Base-by-base conservation (phyloP, 1,140 invertebrate species). In the Steinernema khuongi region DNA sequence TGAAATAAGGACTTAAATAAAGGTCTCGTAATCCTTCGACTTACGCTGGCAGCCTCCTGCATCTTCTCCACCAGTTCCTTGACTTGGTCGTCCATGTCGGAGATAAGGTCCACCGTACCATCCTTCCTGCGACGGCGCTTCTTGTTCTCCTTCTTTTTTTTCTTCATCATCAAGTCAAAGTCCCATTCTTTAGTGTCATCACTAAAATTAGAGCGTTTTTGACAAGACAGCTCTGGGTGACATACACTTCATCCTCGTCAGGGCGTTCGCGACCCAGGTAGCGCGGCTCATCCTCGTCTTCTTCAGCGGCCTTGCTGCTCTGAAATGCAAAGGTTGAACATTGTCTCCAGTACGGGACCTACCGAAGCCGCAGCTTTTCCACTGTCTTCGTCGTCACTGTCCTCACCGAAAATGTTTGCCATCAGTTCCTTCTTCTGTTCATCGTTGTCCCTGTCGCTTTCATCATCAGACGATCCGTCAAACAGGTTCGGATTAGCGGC, bases 81-180 rank as follows among this genome's bases (percentile, higher is more conserved):
- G 67, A 84, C 79, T 67, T 77, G 71, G 28, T 83, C 82, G 67
- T 84, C 82, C 31, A 77, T 75, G 44, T 84, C 80, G 19, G 81
- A 82, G 41, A 85, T 83, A 19, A 85, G 74, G 44, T 83, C 81
- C 50, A 81, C 79, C 0, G 78, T 74, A 17, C 50, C 50, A 26
- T 60, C 50, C 50, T 60, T 60, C 19, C 50, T 60, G 4, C 19
- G 14, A 22, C 50, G 50, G 19, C 70, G 69, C 26, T 60, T 74
- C 70, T 76, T 77, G 26, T 69, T 26, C 36, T 75, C 70, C 73
- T 77, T 73, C 44, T 79, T 79, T 33, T 79, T 79, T 30, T 79
- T 22, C 11, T 31, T 28, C 30, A 79, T 66, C 78, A 79, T 79
- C 22, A 72, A 33, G 50, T 79, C 78, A 28, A 79, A 79, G 29